Evolutionary conservation across 1,140 invertebrate genomes (phyloP), one percentile per base, ranked within the genome.

Genomic region (Drosophila setifemur): DNA sequence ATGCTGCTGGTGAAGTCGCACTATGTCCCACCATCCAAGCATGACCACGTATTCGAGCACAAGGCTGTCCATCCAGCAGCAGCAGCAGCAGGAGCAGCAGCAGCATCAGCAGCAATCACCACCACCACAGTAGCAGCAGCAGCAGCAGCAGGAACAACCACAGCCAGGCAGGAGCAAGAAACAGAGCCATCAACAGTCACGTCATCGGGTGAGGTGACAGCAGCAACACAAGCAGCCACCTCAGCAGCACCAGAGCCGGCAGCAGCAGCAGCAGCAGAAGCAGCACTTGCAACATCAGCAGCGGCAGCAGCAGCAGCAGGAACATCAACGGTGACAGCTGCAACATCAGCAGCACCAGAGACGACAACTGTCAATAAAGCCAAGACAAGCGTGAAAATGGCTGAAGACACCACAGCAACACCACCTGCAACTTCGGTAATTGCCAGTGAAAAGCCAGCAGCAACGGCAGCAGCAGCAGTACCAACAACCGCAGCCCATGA

Each of bases 1-100:
- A 90, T 90, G 90, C 19, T 90, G 37, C 52, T 90, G 54, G 90
- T 90, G 3, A 90, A 90, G 42, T 87, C 89, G 14, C 83, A 90
- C 54, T 90, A 90, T 73, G 77, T 90, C 35, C 86, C 89, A 18
- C 86, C 82, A 2, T 25, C 69, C 11, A 87, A 85, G 19, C 78
- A 86, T 37, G 76, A 68, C 21, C 69, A 73, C n/a, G 31, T 35
- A 8, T 14, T 16, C 12, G 50, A 57, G 33, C 50, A 57, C 11
- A 18, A 31, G n/a, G 14, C 12, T 7, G 8, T 16, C 1, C 33
- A 37, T 37, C 21, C 26, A 60, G 39, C 47, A 28, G 9, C 48
- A 23, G 29, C 12, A 31, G 23, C 31, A 60, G 18, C 40, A 43
- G 8, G 39, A 23, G 4, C 55, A 39, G 21, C 54, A 44, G 26